Conservation (phyloP, 53 echinoderm and acorn worm genomes). For the Crossaster papposus region DNA sequence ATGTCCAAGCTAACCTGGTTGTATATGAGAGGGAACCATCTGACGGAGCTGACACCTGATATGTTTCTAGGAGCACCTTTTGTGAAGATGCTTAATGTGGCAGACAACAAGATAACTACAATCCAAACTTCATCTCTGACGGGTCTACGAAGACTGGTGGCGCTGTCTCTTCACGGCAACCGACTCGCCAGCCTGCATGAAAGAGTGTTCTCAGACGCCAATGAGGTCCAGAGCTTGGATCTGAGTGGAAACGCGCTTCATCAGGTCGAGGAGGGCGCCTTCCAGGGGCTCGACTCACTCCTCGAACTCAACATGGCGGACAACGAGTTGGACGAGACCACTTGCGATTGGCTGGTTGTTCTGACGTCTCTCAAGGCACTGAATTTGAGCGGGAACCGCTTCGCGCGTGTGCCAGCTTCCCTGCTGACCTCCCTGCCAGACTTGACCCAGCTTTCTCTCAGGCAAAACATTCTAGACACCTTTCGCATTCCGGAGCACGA, state of each 20-base stretch:
- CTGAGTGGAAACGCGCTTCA: conserved; percentile 62
- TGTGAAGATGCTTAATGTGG: conserved; percentile 65
- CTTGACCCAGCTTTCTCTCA: conserved; percentile 23
- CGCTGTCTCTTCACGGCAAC: conserved; percentile 65
- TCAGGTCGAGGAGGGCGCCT: conserved; percentile 55
- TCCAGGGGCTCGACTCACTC: conserved; percentile 38
- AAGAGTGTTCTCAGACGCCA: conserved; percentile 42
- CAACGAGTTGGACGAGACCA: conserved; percentile 62
- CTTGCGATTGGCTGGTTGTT: conserved; percentile 52
- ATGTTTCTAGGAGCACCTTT: conserved; percentile 67
- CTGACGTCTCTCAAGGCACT: conserved; percentile 43
- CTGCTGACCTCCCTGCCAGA: conserved; percentile 32
- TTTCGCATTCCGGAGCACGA: conserved; percentile 42
- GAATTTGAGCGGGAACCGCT: conserved; percentile 41
- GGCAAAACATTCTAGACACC: conserved; percentile 21
- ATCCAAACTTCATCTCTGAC: conserved; percentile 52
- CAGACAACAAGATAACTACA: conserved; percentile 60
- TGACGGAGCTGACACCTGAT: conserved; percentile 43
- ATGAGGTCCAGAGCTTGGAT: conserved; percentile 57
- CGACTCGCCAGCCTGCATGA: conserved; percentile 32
- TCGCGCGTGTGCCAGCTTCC: conserved; percentile 7
- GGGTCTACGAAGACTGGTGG: conserved; percentile 51
- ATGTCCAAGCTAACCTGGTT: conserved; percentile 70
- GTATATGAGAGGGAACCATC: conserved; percentile 57
- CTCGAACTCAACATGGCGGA: conserved; percentile 59